phyloP scores from a whole-genome alignment of 2,113 vertebrate genomes.

The Ictidomys tridecemlineatus region DNA sequence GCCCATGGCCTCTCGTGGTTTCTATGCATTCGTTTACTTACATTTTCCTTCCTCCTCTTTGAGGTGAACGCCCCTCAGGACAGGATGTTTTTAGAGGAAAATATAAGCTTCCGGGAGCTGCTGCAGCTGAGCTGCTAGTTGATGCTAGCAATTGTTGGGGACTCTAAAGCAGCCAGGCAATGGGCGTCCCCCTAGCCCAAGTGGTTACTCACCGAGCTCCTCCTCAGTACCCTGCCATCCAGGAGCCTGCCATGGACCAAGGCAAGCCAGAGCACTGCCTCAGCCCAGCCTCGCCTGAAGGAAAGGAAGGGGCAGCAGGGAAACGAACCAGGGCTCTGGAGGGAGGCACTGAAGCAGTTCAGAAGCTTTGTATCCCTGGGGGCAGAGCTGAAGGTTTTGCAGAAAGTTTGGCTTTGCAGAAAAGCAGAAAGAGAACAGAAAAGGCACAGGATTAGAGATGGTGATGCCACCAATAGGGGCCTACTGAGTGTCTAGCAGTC shows the following conservation, averaged over 20 bases:
- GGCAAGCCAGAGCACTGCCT: background rate
- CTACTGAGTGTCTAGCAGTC: no score
- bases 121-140: slow-evolving; percentile 77
- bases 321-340: background rate
- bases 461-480: background rate
- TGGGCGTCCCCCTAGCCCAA: background rate
- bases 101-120: slow-evolving; percentile 87
- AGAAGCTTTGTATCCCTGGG: background rate
- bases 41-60: slow-evolving; percentile 76
- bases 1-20: slow-evolving; percentile 64
- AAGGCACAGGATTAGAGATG: background rate
- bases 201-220: background rate
- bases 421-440: background rate
- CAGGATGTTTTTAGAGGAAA: slow-evolving; percentile 90
- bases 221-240: background rate
- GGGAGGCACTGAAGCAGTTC: background rate
- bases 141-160: background rate
- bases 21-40: slow-evolving; percentile 73
- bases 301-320: background rate
- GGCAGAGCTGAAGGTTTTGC: background rate
- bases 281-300: background rate
- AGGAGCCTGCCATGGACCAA: fast-evolving
- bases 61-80: slow-evolving; percentile 86
- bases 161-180: background rate
- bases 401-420: background rate